Percentiles rank a stretch among this genome's conserved stretches.
Evolutionary conservation across 1,140 invertebrate species (phyloP).

Genomic region (Zaprionus tsacasi): DNA sequence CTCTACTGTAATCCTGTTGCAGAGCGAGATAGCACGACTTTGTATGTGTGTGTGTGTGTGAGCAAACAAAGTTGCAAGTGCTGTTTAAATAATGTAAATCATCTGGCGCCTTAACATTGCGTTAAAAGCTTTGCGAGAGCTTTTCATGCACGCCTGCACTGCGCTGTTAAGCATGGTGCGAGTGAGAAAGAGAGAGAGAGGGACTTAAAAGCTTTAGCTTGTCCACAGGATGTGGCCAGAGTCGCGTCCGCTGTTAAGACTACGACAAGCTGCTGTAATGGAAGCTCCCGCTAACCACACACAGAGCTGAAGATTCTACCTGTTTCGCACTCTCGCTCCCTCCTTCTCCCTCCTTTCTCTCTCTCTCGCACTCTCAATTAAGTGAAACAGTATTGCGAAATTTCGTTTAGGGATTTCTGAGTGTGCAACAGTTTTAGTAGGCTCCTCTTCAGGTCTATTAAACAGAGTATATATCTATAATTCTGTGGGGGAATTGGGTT

Average conservation of each 20-base stretch:
- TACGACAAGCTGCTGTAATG: slow-evolving; percentile 65
- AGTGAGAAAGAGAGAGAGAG: slow-evolving; percentile 7
- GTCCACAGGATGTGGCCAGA: slow-evolving; percentile 72
- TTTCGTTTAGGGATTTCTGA: slow-evolving; percentile 17
- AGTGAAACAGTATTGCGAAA: slow-evolving; percentile 57
- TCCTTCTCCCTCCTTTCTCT: background rate
- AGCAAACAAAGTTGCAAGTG: slow-evolving; percentile 65
- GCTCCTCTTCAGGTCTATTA: background rate
- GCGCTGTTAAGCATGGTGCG: slow-evolving; percentile 55
- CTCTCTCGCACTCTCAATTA: slow-evolving; percentile 17
- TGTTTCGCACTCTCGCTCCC: background rate
- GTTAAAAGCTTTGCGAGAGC: slow-evolving; percentile 74
- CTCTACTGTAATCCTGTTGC: slow-evolving; percentile 23
- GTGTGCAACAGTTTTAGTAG: slow-evolving; percentile 20
- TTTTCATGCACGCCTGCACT: slow-evolving; percentile 27
- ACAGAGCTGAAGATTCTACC: background rate
- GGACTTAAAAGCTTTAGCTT: slow-evolving; percentile 76
- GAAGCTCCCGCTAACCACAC: slow-evolving; percentile 34
- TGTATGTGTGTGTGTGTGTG: background rate
- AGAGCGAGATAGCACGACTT: slow-evolving; percentile 16
- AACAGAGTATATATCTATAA: too few relatives aligned
- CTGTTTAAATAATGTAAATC: slow-evolving; percentile 79
- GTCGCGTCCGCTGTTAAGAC: slow-evolving; percentile 59
- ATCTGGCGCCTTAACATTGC: slow-evolving; percentile 63
- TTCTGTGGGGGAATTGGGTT: background rate